Evolutionary conservation across 2,113 vertebrate species (phyloP).

Genomic region (Delphinus delphis): DNA sequence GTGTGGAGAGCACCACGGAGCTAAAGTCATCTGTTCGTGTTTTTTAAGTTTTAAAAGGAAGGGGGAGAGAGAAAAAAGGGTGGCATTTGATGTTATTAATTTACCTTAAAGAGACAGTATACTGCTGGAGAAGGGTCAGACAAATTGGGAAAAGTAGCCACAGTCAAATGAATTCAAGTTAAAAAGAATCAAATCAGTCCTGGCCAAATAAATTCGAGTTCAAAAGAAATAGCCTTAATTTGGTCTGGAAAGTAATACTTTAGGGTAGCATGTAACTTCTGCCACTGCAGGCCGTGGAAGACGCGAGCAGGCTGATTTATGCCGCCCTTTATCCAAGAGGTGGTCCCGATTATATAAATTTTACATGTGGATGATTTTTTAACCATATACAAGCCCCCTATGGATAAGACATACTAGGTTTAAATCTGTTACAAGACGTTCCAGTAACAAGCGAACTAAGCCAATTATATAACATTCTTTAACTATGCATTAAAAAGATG

Average conservation of each 20-base stretch:
- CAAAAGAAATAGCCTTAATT: background rate
- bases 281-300: background rate
- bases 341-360: background rate
- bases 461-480: background rate
- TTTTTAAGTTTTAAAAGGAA: conserved; percentile 11
- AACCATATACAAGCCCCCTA: background rate
- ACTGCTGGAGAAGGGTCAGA: background rate
- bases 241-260: background rate
- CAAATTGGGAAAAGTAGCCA: background rate
- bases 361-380: background rate
- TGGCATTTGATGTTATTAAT: background rate
- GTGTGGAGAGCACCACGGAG: background rate
- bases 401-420: background rate
- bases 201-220: background rate
- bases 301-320: background rate
- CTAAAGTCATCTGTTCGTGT: background rate
- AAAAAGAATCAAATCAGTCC: background rate
- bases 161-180: background rate
- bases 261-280: background rate
- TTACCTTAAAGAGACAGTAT: background rate
- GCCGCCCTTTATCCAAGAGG: background rate
- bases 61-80: background rate
- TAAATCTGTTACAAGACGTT: background rate
- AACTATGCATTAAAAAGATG: background rate
- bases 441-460: background rate